Evolutionary conservation across 2,797 vertebrate species (phyloP).

Genomic region (Acanthopagrus latus): DNA sequence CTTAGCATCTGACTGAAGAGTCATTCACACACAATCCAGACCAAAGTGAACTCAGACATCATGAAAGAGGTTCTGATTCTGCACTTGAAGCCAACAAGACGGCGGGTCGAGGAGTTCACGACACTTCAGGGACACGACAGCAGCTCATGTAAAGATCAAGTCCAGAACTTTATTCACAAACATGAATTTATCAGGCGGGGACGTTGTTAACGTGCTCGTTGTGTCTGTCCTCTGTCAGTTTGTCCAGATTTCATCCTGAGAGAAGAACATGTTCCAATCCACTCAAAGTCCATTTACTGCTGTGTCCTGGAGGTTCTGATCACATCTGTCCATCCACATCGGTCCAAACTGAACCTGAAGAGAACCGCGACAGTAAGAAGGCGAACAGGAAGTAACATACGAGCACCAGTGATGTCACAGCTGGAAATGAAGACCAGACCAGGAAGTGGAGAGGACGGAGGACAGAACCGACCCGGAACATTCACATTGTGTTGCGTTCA

Average conservation of each 20-base stretch:
- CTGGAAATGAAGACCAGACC: too few species aligned
- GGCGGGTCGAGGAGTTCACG: background rate
- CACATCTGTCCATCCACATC: too few species aligned
- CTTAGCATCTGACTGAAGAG: slow-evolving; percentile 6
- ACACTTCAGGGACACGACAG: background rate
- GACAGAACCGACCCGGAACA: too few species aligned
- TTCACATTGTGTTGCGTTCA: too few species aligned
- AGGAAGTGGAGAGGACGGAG: too few species aligned
- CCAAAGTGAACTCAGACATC: slow-evolving; percentile 6
- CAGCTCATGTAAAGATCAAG: background rate
- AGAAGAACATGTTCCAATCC: background rate
- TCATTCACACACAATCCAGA: slow-evolving; percentile 6
- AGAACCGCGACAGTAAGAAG: too few species aligned
- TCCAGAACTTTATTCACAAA: background rate
- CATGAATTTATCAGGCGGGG: background rate
- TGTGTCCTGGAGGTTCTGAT: too few species aligned
- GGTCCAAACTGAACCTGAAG: too few species aligned
- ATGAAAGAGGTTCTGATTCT: slow-evolving; percentile 16
- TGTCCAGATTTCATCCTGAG: background rate
- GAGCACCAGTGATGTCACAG: too few species aligned
- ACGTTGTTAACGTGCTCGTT: background rate
- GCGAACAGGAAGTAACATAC: too few species aligned
- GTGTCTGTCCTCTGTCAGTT: too few species aligned
- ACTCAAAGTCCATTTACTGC: too few species aligned
- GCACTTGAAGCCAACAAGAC: background rate